A percentile compares a stretch with the other conserved stretches of the same genome.
phyloP scores from a whole-genome alignment of 37 sponge, comb jelly and placozoan species.

The Halichondria panicea region DNA sequence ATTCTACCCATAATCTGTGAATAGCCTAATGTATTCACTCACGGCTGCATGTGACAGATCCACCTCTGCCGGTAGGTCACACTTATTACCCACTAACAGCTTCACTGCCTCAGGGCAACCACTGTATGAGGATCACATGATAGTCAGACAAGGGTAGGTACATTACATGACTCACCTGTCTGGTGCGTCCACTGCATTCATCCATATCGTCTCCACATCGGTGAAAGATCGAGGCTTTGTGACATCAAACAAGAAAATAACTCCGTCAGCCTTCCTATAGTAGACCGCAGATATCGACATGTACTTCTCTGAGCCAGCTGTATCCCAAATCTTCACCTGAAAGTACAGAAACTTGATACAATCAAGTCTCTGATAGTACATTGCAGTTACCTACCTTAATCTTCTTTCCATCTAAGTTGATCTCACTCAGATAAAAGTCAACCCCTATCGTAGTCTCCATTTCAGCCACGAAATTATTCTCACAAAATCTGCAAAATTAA shows the following conservation, averaged over 20 bases:
- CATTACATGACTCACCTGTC: slow-evolving; percentile 37
- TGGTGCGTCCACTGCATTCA: slow-evolving; percentile 60
- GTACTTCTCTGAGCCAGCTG: slow-evolving; percentile 86
- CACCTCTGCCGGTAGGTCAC: slow-evolving; percentile 58
- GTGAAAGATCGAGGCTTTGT: slow-evolving; percentile 63
- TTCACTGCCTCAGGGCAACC: slow-evolving; percentile 76
- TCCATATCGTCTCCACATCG: slow-evolving; percentile 71
- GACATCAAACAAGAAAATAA: slow-evolving; percentile 77
- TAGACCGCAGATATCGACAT: slow-evolving; percentile 80
- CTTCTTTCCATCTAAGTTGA: slow-evolving; percentile 56
- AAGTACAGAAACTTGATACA: background rate
- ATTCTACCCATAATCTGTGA: no score
- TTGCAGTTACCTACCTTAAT: slow-evolving; percentile 51
- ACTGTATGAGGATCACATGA: slow-evolving; percentile 13
- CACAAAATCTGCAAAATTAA: slow-evolving; percentile 47
- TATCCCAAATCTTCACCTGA: slow-evolving; percentile 88
- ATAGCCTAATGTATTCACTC: no score
- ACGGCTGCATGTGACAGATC: slow-evolving; percentile 58
- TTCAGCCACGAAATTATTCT: slow-evolving; percentile 37
- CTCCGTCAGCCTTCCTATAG: slow-evolving; percentile 81
- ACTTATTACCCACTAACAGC: slow-evolving; percentile 65
- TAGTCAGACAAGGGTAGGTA: background rate
- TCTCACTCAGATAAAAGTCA: slow-evolving; percentile 76
- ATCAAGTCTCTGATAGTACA: background rate
- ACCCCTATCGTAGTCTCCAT: slow-evolving; percentile 81